These are phyloP conservation scores for Malurus splendens DNA, from an alignment of 2,797 vertebrate genomes.

Conservation along the genomic window DNA sequence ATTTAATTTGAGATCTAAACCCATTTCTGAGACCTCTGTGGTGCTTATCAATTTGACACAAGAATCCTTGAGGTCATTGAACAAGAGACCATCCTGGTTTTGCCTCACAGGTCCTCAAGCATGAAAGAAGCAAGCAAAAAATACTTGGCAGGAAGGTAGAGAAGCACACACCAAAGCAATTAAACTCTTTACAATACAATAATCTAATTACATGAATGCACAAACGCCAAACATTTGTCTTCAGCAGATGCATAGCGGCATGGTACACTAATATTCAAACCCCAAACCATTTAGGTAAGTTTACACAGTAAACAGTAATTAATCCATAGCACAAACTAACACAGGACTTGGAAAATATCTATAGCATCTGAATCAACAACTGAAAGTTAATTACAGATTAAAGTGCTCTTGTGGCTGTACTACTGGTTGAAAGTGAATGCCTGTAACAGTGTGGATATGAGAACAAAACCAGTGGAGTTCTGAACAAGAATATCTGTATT, in stretches of 20 bases:
- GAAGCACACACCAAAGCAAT: not conserved
- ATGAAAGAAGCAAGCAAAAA: not conserved
- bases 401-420: not conserved
- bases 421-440: not conserved
- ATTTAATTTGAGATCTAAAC: not conserved
- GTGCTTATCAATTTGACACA: not conserved
- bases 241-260: not conserved
- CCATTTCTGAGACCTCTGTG: not conserved
- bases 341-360: not conserved
- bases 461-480: not conserved
- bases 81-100: not conserved
- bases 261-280: not conserved
- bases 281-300: not conserved
- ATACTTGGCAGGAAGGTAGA: not conserved
- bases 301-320: conserved; percentile 33
- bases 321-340: not conserved
- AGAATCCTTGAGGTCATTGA: not conserved
- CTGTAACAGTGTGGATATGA: not conserved
- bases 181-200: not conserved
- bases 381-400: not conserved
- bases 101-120: not conserved
- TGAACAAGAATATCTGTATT: not conserved
- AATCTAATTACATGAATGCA: not conserved
- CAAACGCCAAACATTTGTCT: not conserved
- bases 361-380: not conserved